Evolutionary conservation across 2,113 vertebrate species (phyloP), one percentile per base, ranked within the genome.

Genomic region (Amia ocellicauda): DNA sequence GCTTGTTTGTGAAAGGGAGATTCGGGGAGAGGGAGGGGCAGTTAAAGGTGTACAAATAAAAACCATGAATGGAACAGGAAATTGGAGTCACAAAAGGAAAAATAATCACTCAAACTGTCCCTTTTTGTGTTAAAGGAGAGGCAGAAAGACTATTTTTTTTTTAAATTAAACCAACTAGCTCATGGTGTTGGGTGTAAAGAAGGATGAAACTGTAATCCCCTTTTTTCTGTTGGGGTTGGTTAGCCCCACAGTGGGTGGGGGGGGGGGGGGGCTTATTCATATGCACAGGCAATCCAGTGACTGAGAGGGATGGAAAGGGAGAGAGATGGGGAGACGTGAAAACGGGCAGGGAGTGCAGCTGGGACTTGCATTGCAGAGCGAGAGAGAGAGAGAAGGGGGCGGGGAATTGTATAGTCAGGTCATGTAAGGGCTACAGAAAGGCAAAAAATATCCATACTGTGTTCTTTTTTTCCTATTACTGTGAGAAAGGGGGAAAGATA

Each of bases 201-300:
- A 36, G 31, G 17, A 45, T 22, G 16, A 20, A 10, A 28, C 9
- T 49, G 27, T 47, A 20, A 41, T 49, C 28, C 43, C 52, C 53
- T 28, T 62, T n/a, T 63, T 68, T 62, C 22, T 68, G 40, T 4
- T 3, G 42, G n/a, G 53, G 53, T 11, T 26, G 11, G 28, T 7
- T 24, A 24, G 13, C 10, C 20, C 27, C 41, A 24, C 42, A 19
- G 19, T 53, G 13, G 16, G 41, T n/a, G n/a, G n/a, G n/a, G n/a
- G n/a, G n/a, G n/a, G n/a, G n/a, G n/a, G 66, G 58, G 23, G 0
- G 4, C 7, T 64, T 24, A 71, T 62, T 71, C 20, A 23, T 51
- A 31, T 55, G 50, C 42, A 28, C 26, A 49, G 36, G 13, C 2
- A 60, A 2, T 40, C 23, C 55, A 27, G 5, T 17, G 7, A 56